These are phyloP conservation scores for Stenichneumon culpator DNA, from an alignment of 2,888 invertebrate genomes.

Conservation along the genomic window DNA sequence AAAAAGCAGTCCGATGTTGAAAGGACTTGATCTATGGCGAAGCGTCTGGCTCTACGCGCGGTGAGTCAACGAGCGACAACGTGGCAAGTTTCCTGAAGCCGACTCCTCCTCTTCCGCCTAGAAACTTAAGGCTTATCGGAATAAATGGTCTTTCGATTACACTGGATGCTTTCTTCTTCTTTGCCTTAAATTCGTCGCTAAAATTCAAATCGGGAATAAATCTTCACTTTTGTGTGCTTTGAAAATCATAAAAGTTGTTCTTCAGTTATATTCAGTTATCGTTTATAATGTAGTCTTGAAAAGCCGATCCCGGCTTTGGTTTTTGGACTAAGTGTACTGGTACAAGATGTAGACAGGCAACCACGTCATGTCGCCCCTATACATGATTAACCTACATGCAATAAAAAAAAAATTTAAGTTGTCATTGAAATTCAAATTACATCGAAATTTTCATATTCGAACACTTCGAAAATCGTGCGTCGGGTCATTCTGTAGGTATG, in stretches of 20 bases:
- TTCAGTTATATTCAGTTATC: too few species aligned
- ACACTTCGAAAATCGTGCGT: too few species aligned
- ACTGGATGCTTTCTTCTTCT: background rate
- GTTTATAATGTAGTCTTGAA: too few species aligned
- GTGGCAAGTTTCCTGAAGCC: constrained; percentile 19
- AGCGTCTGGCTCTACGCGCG: background rate
- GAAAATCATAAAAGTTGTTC: too few species aligned
- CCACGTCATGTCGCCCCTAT: constrained; percentile 12
- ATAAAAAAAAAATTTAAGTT: too few species aligned
- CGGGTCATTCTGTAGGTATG: too few species aligned
- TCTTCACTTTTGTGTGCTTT: too few species aligned
- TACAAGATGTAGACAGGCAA: background rate
- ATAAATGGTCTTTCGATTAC: background rate
- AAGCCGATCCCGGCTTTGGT: background rate
- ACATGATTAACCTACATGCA: too few species aligned
- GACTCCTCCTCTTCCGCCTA: constrained; percentile 35
- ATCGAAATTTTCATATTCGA: too few species aligned
- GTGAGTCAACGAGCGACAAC: constrained; percentile 24
- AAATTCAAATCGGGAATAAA: too few species aligned
- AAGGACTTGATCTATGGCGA: background rate
- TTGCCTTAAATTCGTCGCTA: background rate
- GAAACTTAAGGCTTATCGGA: constrained; percentile 30
- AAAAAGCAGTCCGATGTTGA: background rate
- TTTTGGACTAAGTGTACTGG: background rate
- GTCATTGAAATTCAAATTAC: background rate